phyloP scores from a whole-genome alignment of 2,113 vertebrate species.

The Calidris pugnax region DNA sequence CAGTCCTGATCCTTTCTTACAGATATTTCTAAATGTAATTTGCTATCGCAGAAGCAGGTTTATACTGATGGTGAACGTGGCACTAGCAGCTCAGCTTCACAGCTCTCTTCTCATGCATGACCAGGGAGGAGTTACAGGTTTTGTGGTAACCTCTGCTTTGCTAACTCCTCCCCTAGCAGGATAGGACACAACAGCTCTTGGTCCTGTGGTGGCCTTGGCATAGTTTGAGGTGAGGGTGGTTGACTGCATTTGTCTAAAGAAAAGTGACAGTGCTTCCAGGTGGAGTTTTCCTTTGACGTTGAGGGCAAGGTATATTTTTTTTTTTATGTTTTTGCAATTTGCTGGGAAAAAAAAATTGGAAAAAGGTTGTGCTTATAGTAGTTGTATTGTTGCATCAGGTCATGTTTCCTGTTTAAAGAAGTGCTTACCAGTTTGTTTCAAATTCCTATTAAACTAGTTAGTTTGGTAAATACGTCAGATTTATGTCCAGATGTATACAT shows the following conservation, averaged over 20 bases:
- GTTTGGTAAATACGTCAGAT: neutral
- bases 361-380: neutral
- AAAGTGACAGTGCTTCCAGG: neutral
- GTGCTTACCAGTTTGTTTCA: neutral
- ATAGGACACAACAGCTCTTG: neutral
- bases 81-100: neutral
- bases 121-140: neutral
- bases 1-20: neutral
- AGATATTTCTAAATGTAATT: neutral
- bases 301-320: neutral
- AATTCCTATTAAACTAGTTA: neutral
- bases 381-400: neutral
- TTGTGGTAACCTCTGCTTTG: neutral
- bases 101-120: neutral
- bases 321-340: neutral
- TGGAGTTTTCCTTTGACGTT: neutral
- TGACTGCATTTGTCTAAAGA: neutral
- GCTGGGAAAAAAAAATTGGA: neutral
- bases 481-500: accelerated
- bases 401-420: neutral
- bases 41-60: neutral
- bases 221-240: neutral
- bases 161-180: neutral
- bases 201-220: neutral
- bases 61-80: neutral